Conservation (phyloP, 2,797 vertebrate species). For the Meda fulgida region DNA sequence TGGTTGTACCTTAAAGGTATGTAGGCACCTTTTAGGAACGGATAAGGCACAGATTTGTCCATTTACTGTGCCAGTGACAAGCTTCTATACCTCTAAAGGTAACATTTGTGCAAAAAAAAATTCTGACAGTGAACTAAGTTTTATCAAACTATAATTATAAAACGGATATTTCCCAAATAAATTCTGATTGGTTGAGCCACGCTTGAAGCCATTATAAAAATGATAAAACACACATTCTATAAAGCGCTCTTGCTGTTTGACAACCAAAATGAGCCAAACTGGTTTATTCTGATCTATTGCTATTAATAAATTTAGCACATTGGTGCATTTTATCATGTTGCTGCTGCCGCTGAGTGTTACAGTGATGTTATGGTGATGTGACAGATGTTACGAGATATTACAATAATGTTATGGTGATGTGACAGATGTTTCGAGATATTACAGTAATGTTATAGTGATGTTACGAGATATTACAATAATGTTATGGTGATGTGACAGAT, state of each 20-base stretch:
- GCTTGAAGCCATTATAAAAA: not conserved
- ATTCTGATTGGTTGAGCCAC: not conserved
- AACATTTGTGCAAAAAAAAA: not conserved
- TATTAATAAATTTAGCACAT: not conserved
- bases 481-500: no score
- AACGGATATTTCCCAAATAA: not conserved
- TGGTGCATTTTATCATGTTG: not conserved
- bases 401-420: no score
- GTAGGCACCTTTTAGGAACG: not conserved
- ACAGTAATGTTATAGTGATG: no score
- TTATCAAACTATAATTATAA: not conserved
- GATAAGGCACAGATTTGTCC: not conserved
- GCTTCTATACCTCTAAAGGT: not conserved
- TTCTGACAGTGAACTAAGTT: no score
- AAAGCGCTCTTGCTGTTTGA: not conserved
- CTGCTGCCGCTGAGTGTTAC: not conserved
- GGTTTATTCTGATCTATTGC: not conserved
- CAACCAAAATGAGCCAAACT: not conserved
- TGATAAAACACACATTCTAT: not conserved
- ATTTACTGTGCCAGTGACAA: not conserved
- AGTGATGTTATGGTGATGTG: not conserved
- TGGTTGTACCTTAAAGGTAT: not conserved
- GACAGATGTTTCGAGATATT: accelerated
- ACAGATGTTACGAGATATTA: no score
- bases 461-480: no score